Base-by-base conservation (phyloP, 2,888 invertebrate genomes). In the Cremastinae sp. region DNA sequence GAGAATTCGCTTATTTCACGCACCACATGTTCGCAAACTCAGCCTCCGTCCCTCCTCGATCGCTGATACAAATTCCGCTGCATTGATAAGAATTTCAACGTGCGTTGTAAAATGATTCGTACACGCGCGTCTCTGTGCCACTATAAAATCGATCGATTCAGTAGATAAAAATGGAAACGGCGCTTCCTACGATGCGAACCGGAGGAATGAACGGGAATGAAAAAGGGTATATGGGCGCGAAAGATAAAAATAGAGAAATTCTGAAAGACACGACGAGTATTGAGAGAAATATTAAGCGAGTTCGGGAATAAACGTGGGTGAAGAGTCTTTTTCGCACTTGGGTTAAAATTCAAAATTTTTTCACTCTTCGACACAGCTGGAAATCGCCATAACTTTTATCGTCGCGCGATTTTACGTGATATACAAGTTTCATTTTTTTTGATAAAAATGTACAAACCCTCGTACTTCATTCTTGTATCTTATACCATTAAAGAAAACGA, bases 141-240 rank as follows among this genome's bases (percentile, higher is more conserved):
- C 10, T 20, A 22, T 4, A 20, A 49, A 61, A 20, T 66, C 59
- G 65, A 71, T 66, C 58, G 69, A 74, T 59, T 36, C 56, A 12
- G 12, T 41, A 59, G 34, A 66, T 64, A 65, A 54, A 16, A 59
- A 38, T 18, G 41, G 53, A 53, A 49, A 18, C 45, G n/a, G 47
- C 36, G 64, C 1, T 20, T 43, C 28, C 16, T 2, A 0, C 10
- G 38, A 56, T 7, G 22, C 3, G 0, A 4, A 5, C 18, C 4
- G 8, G 18, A 14, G n/a, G 38, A 28, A 28, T 28, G 28, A 22
- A 16, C 0, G 1, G 10, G n/a, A 49, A 18, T 2, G 8, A 14
- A 18, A 20, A 20, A 22, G 20, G 12, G 9, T 14, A 41, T 22
- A 18, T 36, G 18, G 5, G 10, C 1, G 9, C 22, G 59, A 9